A percentile compares a stretch with the other conserved stretches of the same genome.
phyloP scores from a whole-genome alignment of 2,888 invertebrate genomes.

The Calephelis perditalis region DNA sequence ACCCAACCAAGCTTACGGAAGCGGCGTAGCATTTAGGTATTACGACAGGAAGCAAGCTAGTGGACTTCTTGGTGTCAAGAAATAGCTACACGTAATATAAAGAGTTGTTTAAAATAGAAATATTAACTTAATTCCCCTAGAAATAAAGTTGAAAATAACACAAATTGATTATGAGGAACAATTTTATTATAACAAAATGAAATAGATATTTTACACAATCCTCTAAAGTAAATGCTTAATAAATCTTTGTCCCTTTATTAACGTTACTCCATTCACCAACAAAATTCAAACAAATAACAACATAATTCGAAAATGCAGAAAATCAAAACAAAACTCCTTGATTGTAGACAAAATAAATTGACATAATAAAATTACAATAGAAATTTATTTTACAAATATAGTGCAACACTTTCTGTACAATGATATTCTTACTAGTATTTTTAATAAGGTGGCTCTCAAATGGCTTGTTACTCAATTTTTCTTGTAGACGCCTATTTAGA shows the following conservation, averaged over 20 bases:
- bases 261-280: conserved; percentile 1
- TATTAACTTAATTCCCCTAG: no score
- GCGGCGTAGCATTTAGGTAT: no score
- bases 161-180: conserved; percentile 48
- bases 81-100: no score
- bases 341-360: not conserved
- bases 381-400: conserved; percentile 8
- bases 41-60: no score
- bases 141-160: conserved; percentile 26
- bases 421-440: not conserved
- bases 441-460: not conserved
- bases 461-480: not conserved
- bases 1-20: no score
- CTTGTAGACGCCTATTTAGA: no score
- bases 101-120: no score
- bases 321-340: not conserved
- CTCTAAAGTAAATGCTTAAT: conserved; percentile 49
- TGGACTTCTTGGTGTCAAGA: no score
- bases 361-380: not conserved
- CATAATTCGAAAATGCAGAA: conserved; percentile 5
- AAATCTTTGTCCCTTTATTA: not conserved
- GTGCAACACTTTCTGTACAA: conserved; percentile 2
- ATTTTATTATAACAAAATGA: conserved; percentile 66
- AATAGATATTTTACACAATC: conserved; percentile 49
- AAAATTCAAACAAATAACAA: conserved; percentile 8